Base-by-base conservation (phyloP, 2,113 vertebrate species). In the Tragelaphus strepsiceros region DNA sequence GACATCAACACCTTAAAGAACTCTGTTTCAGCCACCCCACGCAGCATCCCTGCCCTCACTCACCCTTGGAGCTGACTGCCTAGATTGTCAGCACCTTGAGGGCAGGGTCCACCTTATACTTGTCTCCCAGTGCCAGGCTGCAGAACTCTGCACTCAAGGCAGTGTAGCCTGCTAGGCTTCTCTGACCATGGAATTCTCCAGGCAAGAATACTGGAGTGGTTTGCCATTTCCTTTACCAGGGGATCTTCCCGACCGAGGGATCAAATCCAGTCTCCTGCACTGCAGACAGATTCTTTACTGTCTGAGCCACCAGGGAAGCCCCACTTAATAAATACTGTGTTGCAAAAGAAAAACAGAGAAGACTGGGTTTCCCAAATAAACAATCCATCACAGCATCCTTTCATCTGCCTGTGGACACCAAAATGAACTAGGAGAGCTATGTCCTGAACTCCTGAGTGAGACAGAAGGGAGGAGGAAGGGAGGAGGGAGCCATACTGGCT, bases 21-120 rank as follows among this genome's bases (percentile, higher is more conserved):
- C 24, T 71, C 35, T 80, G 12, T 11, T n/a, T 32, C 46, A 81
- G 28, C 49, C 78, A 58, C 26, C 24, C 13, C 39, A 56, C 10
- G 6, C 6, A 6, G 35, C 2, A 35, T 0, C 19, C 43, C 15
- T 12, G 3, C 8, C 1, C 15, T 21, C 35, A 5, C 2, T 14
- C 32, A 87, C 53, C 39, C 43, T 26, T 56, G 6, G 4, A 22
- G 83, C 30, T 30, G 53, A 78, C 16, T 3, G 11, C n/a, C 26
- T 62, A 10, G 21, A 21, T 0, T 2, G 13, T 22, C n/a, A 93
- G 53, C 8, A 10, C 13, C 74, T 46, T 24, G 39, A 61, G 43
- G 59, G 4, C 74, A 83, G 32, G 6, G 7, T 35, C 35, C 26
- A 22, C 10, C 49, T 53, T 86, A 22, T 19, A 16, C 88, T 30